These are phyloP conservation scores for Pentamera pediparva DNA, from an alignment of 53 echinoderm and acorn worm genomes.

Conservation along the genomic window DNA sequence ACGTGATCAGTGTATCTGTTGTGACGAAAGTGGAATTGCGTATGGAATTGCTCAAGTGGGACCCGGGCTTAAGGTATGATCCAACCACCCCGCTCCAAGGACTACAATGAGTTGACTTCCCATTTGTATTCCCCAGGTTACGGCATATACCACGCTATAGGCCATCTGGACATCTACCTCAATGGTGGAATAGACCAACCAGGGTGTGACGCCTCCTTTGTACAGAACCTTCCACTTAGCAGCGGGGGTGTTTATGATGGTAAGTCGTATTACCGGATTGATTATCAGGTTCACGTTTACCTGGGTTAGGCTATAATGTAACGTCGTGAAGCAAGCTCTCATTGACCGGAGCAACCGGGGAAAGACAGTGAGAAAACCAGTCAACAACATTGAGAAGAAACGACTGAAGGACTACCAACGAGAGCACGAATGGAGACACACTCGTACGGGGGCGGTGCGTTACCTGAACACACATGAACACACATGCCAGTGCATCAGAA, in stretches of 20 bases:
- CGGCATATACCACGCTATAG: slow-evolving; percentile 34
- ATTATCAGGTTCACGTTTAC: background rate
- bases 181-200: slow-evolving; percentile 44
- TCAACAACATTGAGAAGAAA: too few relatives aligned
- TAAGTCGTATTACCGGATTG: background rate
- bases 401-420: too few relatives aligned
- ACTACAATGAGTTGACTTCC: background rate
- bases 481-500: too few relatives aligned
- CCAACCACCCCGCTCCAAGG: background rate
- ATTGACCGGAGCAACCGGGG: background rate
- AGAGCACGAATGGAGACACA: too few relatives aligned
- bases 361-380: background rate
- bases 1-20: too few relatives aligned
- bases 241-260: slow-evolving; percentile 25
- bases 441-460: too few relatives aligned
- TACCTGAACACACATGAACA: too few relatives aligned
- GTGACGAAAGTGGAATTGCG: too few relatives aligned
- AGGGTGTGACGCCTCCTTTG: slow-evolving; percentile 39
- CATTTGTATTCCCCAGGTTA: slow-evolving; percentile 20
- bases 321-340: background rate
- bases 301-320: background rate
- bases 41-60: too few relatives aligned
- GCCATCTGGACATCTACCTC: slow-evolving; percentile 51
- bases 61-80: too few relatives aligned
- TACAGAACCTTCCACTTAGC: slow-evolving; percentile 3